These are phyloP conservation scores for Lepus americanus DNA, from an alignment of 2,113 vertebrate genomes.

Conservation along the genomic window DNA sequence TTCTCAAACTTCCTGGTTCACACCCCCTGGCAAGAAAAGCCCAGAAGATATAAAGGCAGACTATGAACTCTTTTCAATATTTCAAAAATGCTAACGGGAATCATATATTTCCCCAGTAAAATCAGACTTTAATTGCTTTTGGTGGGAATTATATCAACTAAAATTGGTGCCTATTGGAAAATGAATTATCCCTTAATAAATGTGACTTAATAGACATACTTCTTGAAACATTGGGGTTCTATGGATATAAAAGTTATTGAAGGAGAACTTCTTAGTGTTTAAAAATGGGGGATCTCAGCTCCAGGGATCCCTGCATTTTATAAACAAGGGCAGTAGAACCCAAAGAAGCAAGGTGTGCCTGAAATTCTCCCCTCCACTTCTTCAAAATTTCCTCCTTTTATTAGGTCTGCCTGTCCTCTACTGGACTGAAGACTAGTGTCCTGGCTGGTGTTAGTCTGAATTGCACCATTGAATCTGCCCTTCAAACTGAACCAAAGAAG, in stretches of 20 bases:
- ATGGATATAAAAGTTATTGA: neutral
- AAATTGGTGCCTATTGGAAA: slow-evolving; percentile 79
- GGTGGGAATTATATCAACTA: slow-evolving; percentile 76
- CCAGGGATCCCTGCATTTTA: neutral
- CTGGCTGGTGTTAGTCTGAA: neutral
- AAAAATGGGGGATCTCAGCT: neutral
- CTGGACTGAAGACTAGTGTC: rapidly evolving
- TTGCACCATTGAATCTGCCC: neutral
- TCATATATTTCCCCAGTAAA: slow-evolving; percentile 74
- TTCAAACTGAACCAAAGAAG: neutral
- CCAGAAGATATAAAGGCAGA: slow-evolving; percentile 9
- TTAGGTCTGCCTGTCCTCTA: rapidly evolving
- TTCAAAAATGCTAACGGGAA: slow-evolving; percentile 76
- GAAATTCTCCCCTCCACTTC: neutral
- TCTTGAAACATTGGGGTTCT: neutral
- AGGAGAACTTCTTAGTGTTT: neutral
- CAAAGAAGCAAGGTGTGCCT: neutral
- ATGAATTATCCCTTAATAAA: slow-evolving; percentile 69
- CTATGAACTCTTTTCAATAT: slow-evolving; percentile 67
- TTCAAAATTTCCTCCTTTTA: neutral
- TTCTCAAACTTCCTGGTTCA: neutral
- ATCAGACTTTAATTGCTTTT: slow-evolving; percentile 75
- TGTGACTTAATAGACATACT: slow-evolving; percentile 25
- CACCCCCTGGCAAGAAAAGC: neutral
- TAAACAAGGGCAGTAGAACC: neutral